Base-by-base conservation (phyloP, 1,140 invertebrate species). In the Paracyclopina nana region DNA sequence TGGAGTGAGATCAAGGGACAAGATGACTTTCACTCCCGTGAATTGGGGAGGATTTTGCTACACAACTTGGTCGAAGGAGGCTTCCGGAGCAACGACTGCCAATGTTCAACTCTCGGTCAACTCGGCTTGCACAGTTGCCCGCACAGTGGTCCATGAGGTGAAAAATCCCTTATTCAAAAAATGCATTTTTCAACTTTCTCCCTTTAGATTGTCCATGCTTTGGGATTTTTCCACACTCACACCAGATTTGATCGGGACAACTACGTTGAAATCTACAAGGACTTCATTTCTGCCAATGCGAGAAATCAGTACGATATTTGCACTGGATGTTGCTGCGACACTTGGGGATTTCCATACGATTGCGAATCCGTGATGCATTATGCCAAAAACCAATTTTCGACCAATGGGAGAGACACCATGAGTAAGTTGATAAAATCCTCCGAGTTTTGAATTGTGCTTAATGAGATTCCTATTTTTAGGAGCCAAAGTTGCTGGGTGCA, bases 141-240 rank as follows among this genome's bases (percentile, higher is more conserved):
- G 34, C 14, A 38, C 34, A n/a, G 20, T 38, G n/a, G 20, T 38
- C 34, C 34, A 38, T 20, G 34, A 38, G 34, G 34, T 38, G 34
- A 38, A 20, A 38, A 5, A 20, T 16, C 34, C 14, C 3, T 20
- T n/a, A 38, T 38, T n/a, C 20, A n/a, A 38, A 38, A 31, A 14
- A 9, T 31, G 14, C 9, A 14, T 9, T 9, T 31, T 31, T 31
- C 29, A 20, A 38, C 20, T 38, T 14, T 31, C 29, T 31, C 14
- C 29, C 34, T n/a, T 16, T 8, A 38, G 34, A 38, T 38, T 20
- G 20, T 38, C n/a, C 34, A 38, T 38, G 34, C n/a, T 16, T 38
- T 38, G 5, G 14, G n/a, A n/a, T 16, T 38, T n/a, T 38, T 16
- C 34, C 34, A 38, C 20, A 38, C 34, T 20, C 34, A 38, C 34